A percentile compares a stretch with the other conserved stretches of the same genome.
Conservation (phyloP, 2,888 invertebrate species). For the Hypsopygia costalis region DNA sequence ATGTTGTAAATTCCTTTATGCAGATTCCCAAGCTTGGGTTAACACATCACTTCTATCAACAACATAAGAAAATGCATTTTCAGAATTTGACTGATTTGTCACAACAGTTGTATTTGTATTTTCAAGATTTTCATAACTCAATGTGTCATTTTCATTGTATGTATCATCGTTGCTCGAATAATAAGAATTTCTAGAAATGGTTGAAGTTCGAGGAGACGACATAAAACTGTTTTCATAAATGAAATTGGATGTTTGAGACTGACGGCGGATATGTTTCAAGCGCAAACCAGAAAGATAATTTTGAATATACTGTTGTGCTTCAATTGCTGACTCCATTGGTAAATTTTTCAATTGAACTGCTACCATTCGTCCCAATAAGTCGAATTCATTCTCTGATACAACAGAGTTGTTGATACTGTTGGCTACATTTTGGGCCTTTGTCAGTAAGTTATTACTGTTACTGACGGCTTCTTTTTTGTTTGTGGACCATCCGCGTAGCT, state of each 20-base stretch:
- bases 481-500: too few species aligned
- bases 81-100: constrained; percentile 8
- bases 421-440: not conserved
- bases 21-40: constrained; percentile 12
- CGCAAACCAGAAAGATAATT: constrained; percentile 4
- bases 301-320: constrained; percentile 8
- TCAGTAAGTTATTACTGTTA: too few species aligned
- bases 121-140: constrained; percentile 11
- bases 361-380: constrained; percentile 8
- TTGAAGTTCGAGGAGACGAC: constrained; percentile 4
- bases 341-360: constrained; percentile 2
- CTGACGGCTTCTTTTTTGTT: too few species aligned
- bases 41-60: constrained; percentile 11
- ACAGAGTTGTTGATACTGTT: constrained; percentile 4
- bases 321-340: constrained; percentile 3
- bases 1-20: constrained; percentile 4
- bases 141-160: constrained; percentile 9
- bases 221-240: not conserved
- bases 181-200: constrained; percentile 6
- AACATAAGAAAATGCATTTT: not conserved
- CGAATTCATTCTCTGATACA: constrained; percentile 9
- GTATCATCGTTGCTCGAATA: not conserved
- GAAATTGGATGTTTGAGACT: constrained; percentile 5
- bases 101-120: constrained; percentile 9
- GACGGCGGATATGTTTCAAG: constrained; percentile 8